Percentiles rank a stretch among this genome's conserved stretches.
Evolutionary conservation across 2,888 invertebrate genomes (phyloP).

Genomic region (Atherix ibis): DNA sequence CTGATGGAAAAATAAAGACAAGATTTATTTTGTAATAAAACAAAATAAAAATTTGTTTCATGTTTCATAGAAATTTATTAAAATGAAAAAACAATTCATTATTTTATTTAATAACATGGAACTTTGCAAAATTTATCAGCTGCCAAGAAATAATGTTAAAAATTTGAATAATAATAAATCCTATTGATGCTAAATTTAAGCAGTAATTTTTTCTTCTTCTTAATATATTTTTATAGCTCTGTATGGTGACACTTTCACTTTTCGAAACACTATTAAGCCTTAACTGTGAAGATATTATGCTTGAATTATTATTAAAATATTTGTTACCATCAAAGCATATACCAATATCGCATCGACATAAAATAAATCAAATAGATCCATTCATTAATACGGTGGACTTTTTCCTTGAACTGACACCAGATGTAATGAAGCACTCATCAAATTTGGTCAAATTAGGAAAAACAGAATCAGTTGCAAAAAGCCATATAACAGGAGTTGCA

Average conservation of each 20-base stretch:
- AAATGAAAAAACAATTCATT: too few species aligned
- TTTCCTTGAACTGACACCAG: slow-evolving; percentile 57
- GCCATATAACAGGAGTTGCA: not conserved
- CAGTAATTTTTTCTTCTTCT: too few species aligned
- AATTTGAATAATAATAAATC: too few species aligned
- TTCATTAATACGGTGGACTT: slow-evolving; percentile 59
- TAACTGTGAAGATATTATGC: slow-evolving; percentile 92
- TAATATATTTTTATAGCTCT: too few species aligned
- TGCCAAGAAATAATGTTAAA: too few species aligned
- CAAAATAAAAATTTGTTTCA: too few species aligned
- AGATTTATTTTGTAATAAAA: too few species aligned
- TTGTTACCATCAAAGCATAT: slow-evolving; percentile 67
- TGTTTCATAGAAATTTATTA: too few species aligned
- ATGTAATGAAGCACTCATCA: slow-evolving; percentile 26
- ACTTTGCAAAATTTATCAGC: too few species aligned
- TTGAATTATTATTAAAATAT: slow-evolving; percentile 76
- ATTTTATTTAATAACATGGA: too few species aligned
- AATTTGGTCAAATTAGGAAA: slow-evolving; percentile 8
- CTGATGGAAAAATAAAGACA: too few species aligned
- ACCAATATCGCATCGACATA: slow-evolving; percentile 52
- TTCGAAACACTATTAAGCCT: slow-evolving; percentile 82
- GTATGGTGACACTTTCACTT: slow-evolving; percentile 75
- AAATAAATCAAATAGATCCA: slow-evolving; percentile 53
- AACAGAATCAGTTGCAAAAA: not conserved
- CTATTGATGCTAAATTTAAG: too few species aligned